Conservation (phyloP, 37 sponge, comb jelly and placozoan species). For the Geodia barretti region DNA sequence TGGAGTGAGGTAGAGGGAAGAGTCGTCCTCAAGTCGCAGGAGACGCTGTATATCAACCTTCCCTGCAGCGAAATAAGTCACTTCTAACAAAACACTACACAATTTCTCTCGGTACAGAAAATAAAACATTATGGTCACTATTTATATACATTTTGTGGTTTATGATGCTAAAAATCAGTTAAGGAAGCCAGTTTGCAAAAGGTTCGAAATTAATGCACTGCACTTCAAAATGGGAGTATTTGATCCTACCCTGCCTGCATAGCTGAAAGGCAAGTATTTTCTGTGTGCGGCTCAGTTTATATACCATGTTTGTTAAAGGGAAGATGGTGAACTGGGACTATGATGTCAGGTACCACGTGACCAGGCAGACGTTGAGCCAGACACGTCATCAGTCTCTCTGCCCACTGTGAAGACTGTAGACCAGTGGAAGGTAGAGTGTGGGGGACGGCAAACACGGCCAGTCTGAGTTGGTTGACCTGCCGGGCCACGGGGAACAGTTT, state of each 20-base stretch:
- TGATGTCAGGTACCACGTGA: conserved; percentile 46
- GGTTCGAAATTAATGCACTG: background rate
- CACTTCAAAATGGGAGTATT: background rate
- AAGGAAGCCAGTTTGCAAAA: too few relatives aligned
- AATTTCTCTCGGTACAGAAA: too few relatives aligned
- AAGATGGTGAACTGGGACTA: conserved; percentile 46
- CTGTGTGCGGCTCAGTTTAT: background rate
- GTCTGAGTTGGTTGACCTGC: background rate
- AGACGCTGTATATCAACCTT: conserved; percentile 30
- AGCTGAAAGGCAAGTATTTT: too few relatives aligned
- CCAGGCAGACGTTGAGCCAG: conserved; percentile 34
- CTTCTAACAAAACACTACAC: too few relatives aligned
- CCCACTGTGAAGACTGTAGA: background rate
- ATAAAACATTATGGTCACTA: background rate
- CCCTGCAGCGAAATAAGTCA: conserved; percentile 27
- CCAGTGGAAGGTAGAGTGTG: too few relatives aligned
- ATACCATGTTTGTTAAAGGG: conserved; percentile 72
- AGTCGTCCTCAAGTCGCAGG: background rate
- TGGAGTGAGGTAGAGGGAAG: background rate
- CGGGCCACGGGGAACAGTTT: too few relatives aligned
- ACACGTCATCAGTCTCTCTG: background rate
- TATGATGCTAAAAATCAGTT: too few relatives aligned
- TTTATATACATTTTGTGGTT: too few relatives aligned
- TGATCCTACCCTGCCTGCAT: background rate
- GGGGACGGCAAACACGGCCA: conserved; percentile 26